These are phyloP conservation scores for Falco rusticolus DNA, from an alignment of 2,797 vertebrate species.

Conservation along the genomic window DNA sequence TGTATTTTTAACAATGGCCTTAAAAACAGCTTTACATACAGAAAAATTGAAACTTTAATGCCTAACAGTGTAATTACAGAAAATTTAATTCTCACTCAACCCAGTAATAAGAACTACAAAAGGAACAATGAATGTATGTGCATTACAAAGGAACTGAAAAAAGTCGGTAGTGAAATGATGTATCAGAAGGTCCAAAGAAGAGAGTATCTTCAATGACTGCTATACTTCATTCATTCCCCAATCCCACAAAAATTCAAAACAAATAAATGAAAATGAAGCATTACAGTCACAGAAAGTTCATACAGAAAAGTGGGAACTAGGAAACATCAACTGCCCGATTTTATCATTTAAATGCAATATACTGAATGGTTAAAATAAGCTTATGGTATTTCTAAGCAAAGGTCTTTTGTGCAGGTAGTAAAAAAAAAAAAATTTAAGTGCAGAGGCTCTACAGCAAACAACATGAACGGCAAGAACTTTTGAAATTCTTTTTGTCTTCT, in stretches of 20 bases:
- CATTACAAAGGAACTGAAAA: too few species aligned
- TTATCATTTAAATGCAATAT: background rate
- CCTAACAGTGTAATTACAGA: background rate
- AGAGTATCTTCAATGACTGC: background rate
- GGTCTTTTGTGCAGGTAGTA: background rate
- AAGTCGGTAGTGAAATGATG: too few species aligned
- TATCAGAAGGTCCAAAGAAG: background rate
- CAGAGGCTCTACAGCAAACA: background rate
- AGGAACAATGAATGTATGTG: background rate
- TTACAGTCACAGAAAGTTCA: background rate
- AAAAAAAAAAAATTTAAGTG: background rate
- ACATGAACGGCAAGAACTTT: background rate
- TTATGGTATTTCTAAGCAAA: background rate
- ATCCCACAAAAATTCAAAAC: background rate
- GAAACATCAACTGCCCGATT: background rate
- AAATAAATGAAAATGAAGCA: background rate
- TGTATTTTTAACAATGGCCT: background rate
- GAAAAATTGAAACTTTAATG: background rate
- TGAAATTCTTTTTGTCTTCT: background rate
- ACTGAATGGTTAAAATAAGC: background rate
- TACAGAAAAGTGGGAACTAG: background rate
- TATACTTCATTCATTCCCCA: background rate
- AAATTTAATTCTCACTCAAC: background rate
- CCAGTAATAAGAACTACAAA: background rate
- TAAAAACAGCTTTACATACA: background rate